Base-by-base conservation (phyloP, 2,888 invertebrate species). In the Corythucha ciliata region DNA sequence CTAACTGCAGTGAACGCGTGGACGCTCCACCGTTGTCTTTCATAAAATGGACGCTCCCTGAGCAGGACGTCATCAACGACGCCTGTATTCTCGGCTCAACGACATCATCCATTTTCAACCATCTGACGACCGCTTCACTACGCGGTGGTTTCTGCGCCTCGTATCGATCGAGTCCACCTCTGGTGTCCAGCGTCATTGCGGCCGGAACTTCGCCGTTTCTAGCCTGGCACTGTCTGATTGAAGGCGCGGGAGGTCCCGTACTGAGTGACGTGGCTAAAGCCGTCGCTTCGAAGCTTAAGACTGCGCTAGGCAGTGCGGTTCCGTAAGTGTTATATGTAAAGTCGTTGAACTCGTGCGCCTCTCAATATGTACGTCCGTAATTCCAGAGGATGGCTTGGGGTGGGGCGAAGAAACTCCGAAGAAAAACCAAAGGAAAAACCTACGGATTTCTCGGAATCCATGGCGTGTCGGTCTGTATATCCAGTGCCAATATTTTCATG, bases 181-280 rank as follows among this genome's bases (percentile, higher is more conserved):
- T 62, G 47, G 58, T 60, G 34, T 61, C 62, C 16, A 56, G 59
- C 33, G 61, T 62, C 14, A 47, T 63, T 20, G 59, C 62, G n/a
- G 56, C 54, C 16, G 94, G 94, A 1, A 75, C 78, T 5, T 79
- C 81, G 54, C 94, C 94, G 0, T 94, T 81, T 68, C 67, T 90
- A 53, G 89, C 87, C 1, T 91, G 90, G 68, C 91, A 90, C 69
- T 86, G 84, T 69, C 90, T 89, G 5, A 72, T 89, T 48, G 93
- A 94, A 74, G 92, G 91, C 20, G 82, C 81, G 48, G 74, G 82
- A 16, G 83, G 83, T 25, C 86, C 87, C 0, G 77, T 84, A 12
- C 71, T 94, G 12, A 81, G 87, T 45, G 92, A 93, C 66, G 89
- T 94, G n/a, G 92, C 92, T 0, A 81, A 86, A 66, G 91, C 88